Conservation (phyloP, 2,113 vertebrate species). For the Laticauda laticaudata region DNA sequence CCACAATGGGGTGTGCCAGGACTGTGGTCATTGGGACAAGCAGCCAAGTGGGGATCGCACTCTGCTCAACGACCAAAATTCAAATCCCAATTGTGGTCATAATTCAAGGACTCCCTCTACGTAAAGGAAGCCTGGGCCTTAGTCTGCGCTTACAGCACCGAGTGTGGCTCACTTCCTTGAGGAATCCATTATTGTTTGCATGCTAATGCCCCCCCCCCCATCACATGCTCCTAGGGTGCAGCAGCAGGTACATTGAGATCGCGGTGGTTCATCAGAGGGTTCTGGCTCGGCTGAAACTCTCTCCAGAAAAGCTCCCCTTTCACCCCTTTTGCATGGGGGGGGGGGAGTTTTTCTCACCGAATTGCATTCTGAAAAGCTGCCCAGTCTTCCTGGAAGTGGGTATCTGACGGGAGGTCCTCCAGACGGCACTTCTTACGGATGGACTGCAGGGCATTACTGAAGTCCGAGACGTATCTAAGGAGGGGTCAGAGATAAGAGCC, state of each 20-base stretch:
- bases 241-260: not conserved
- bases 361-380: constrained; percentile 91
- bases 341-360: constrained; percentile 67
- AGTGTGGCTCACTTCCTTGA: not conserved
- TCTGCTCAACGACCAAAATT: not conserved
- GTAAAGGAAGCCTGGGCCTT: not conserved
- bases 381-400: constrained; percentile 93
- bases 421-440: constrained; percentile 90
- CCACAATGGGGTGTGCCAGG: not conserved
- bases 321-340: fast-evolving
- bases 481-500: not conserved
- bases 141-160: no score
- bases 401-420: constrained; percentile 77
- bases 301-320: not conserved
- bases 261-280: not conserved
- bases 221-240: no score
- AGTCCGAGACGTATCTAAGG: constrained; percentile 86
- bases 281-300: not conserved
- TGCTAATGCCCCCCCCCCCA: not conserved
- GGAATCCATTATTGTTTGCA: not conserved
- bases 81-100: not conserved
- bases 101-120: not conserved
- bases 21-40: not conserved
- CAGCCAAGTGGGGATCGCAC: no score
- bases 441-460: constrained; percentile 86